Evolutionary conservation across 1,140 invertebrate genomes (phyloP).

Genomic region (Copidosoma floridanum): DNA sequence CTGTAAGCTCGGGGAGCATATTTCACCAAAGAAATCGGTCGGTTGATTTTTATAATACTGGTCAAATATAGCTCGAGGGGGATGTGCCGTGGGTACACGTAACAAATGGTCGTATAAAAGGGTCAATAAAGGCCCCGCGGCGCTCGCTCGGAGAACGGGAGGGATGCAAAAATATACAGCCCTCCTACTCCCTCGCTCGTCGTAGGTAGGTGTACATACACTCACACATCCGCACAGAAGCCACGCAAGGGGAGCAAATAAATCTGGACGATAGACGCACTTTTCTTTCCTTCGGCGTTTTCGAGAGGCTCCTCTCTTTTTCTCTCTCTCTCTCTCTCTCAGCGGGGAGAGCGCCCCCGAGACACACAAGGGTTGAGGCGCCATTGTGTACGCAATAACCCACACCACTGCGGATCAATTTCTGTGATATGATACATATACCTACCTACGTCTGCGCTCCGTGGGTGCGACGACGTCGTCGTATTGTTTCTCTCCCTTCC

Average conservation of each 20-base stretch:
- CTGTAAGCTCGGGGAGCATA: conserved; percentile 51
- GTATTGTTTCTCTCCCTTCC: too few species aligned
- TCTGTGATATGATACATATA: too few species aligned
- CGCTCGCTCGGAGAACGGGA: conserved; percentile 24
- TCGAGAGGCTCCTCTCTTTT: too few species aligned
- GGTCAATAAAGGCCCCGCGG: conserved; percentile 55
- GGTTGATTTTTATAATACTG: conserved; percentile 61
- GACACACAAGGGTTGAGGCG: not conserved
- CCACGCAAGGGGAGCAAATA: conserved; percentile 25
- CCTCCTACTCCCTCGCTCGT: not conserved
- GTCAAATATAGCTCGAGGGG: conserved; percentile 57
- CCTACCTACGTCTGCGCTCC: too few species aligned
- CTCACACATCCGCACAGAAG: too few species aligned
- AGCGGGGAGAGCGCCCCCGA: not conserved
- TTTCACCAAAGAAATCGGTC: conserved; percentile 58
- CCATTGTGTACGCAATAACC: not conserved
- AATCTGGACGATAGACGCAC: conserved; percentile 18
- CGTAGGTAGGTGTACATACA: too few species aligned
- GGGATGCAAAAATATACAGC: too few species aligned
- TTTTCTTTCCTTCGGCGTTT: too few species aligned
- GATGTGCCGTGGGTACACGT: conserved; percentile 47
- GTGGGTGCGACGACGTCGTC: too few species aligned
- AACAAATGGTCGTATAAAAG: conserved; percentile 59
- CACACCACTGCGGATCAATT: too few species aligned
- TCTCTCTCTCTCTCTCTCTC: not conserved